phyloP scores from a whole-genome alignment of 1,140 invertebrate genomes.

The Dendrolimus punctatus region DNA sequence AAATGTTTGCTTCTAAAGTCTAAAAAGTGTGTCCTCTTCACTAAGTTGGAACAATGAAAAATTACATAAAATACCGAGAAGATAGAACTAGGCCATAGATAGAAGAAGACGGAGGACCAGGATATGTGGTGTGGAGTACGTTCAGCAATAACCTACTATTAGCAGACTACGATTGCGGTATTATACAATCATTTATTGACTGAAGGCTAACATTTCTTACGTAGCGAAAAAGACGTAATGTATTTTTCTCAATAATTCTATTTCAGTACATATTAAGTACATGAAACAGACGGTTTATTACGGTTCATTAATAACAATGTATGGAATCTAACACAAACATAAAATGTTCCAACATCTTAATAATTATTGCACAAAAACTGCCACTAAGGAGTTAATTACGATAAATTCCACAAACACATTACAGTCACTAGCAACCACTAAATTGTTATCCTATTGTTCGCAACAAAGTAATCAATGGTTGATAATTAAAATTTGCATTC shows the following conservation, averaged over 20 bases:
- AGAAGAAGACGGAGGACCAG: no score
- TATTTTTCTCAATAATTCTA: neutral
- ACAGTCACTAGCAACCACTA: conserved; percentile 19
- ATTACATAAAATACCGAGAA: no score
- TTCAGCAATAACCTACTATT: no score
- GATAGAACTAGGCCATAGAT: no score
- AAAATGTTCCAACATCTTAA: conserved; percentile 24
- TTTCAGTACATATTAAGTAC: neutral
- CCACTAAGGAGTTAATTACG: conserved; percentile 57
- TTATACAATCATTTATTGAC: no score
- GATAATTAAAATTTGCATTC: conserved; percentile 15
- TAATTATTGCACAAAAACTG: conserved; percentile 52
- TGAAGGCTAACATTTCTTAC: no score
- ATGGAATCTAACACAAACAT: conserved; percentile 24
- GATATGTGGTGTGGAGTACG: no score
- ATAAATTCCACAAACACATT: conserved; percentile 57
- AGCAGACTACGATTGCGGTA: no score
- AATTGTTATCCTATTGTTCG: conserved; percentile 39
- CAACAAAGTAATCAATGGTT: conserved; percentile 38
- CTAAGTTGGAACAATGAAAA: no score
- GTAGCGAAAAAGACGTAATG: no score
- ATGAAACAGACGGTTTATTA: conserved; percentile 7
- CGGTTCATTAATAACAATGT: conserved; percentile 39
- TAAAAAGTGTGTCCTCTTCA: no score
- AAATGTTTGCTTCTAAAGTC: no score